Evolutionary conservation across 2,888 invertebrate species (phyloP).

Genomic region (Keiferia lycopersicella): DNA sequence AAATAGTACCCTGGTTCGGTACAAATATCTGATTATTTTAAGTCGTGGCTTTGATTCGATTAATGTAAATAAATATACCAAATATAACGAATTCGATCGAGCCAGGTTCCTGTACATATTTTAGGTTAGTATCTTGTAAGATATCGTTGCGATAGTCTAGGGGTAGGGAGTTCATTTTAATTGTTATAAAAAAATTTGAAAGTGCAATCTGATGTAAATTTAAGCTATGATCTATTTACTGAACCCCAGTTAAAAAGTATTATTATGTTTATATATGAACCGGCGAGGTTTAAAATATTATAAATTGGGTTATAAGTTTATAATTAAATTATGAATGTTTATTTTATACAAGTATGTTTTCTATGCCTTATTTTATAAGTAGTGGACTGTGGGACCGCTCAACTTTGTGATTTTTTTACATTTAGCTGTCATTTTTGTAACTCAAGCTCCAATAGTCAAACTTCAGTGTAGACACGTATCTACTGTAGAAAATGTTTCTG

Average conservation of each 20-base stretch:
- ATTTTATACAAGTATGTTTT: conserved; percentile 76
- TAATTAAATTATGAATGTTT: conserved; percentile 77
- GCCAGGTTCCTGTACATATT: conserved; percentile 64
- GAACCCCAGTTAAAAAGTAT: conserved; percentile 79
- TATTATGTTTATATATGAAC: conserved; percentile 80
- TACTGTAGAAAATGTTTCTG: conserved; percentile 20
- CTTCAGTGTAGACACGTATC: conserved; percentile 20
- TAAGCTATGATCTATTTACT: conserved; percentile 66
- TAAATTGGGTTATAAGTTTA: conserved; percentile 77
- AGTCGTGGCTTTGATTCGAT: conserved; percentile 65
- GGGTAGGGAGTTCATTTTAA: conserved; percentile 60
- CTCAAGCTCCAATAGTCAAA: conserved; percentile 23
- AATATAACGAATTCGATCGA: conserved; percentile 66
- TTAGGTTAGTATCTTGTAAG: conserved; percentile 62
- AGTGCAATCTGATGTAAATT: conserved; percentile 79
- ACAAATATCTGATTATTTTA: conserved; percentile 74
- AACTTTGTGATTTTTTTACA: conserved; percentile 56
- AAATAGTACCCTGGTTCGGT: conserved; percentile 67
- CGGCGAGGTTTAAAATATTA: conserved; percentile 78
- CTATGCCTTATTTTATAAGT: conserved; percentile 63
- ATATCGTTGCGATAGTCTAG: conserved; percentile 57
- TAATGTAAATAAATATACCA: conserved; percentile 79
- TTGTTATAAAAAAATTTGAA: conserved; percentile 70
- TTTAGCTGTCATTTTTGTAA: conserved; percentile 42
- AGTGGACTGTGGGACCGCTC: conserved; percentile 66